Evolutionary conservation across 2,888 invertebrate genomes (phyloP).

Genomic region (Cephonodes hylas): DNA sequence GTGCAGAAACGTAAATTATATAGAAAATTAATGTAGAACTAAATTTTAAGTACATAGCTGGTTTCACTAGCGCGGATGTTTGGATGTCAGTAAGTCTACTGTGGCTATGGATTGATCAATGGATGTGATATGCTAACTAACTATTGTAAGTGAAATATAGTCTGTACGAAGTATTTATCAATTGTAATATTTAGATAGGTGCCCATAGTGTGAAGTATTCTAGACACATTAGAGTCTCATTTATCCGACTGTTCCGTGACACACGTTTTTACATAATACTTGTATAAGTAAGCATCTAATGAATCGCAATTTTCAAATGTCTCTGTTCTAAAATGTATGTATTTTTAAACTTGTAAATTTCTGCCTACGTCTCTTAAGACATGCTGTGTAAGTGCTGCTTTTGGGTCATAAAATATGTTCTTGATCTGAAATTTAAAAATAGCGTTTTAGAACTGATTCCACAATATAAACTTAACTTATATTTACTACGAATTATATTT

Average conservation of each 20-base stretch:
- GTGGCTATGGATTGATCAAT: conserved; percentile 67
- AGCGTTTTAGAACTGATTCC: background rate
- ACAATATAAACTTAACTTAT: background rate
- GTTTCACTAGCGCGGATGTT: conserved; percentile 25
- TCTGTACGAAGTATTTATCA: conserved; percentile 75
- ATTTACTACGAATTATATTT: background rate
- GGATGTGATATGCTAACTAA: conserved; percentile 77
- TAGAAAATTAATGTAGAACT: conserved; percentile 30
- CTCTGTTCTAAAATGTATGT: background rate
- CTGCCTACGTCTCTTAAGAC: background rate
- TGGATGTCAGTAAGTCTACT: conserved; percentile 44
- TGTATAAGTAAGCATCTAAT: conserved; percentile 6
- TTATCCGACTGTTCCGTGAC: conserved; percentile 57
- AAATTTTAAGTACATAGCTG: conserved; percentile 35
- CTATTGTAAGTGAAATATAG: conserved; percentile 67
- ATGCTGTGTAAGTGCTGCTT: background rate
- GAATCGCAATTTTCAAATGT: background rate
- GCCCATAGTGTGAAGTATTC: conserved; percentile 55
- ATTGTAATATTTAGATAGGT: conserved; percentile 71
- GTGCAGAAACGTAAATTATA: conserved; percentile 29
- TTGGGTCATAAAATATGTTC: background rate
- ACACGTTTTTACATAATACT: conserved; percentile 31
- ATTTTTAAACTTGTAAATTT: background rate
- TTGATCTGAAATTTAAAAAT: background rate
- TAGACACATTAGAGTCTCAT: conserved; percentile 61